Evolutionary conservation across 2,113 vertebrate species (phyloP).

Genomic region (Oenanthe oenanthe): DNA sequence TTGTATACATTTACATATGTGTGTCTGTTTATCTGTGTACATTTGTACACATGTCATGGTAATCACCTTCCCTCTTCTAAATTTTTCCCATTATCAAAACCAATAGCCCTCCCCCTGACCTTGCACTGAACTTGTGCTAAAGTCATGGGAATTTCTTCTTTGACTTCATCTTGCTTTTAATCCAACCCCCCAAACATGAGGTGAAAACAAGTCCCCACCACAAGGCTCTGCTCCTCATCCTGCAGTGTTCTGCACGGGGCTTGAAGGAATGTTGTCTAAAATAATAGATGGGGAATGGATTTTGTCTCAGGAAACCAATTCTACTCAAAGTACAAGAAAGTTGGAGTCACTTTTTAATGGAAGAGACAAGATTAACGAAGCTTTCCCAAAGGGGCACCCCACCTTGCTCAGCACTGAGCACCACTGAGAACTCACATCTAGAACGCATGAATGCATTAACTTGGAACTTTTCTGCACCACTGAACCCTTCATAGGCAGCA

Average conservation of each 20-base stretch:
- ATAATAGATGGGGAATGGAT: background rate
- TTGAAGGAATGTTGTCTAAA: background rate
- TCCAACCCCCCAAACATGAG: background rate
- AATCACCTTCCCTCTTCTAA: background rate
- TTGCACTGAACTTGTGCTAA: background rate
- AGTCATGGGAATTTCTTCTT: background rate
- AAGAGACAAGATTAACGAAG: background rate
- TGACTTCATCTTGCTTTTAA: background rate
- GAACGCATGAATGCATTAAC: background rate
- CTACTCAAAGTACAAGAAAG: background rate
- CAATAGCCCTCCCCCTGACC: background rate
- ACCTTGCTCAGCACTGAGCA: background rate
- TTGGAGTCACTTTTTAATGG: background rate
- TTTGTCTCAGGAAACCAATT: background rate
- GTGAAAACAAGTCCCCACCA: background rate
- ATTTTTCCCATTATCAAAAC: background rate
- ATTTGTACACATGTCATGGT: background rate
- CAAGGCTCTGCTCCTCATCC: background rate
- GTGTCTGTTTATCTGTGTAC: background rate
- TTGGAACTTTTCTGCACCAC: background rate
- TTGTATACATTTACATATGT: conserved; percentile 1
- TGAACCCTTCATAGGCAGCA: background rate
- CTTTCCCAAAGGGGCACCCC: background rate
- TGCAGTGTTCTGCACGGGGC: background rate
- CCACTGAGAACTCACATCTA: background rate